Base-by-base conservation (phyloP, 2,797 vertebrate species). In the Neopelma chrysocephalum region DNA sequence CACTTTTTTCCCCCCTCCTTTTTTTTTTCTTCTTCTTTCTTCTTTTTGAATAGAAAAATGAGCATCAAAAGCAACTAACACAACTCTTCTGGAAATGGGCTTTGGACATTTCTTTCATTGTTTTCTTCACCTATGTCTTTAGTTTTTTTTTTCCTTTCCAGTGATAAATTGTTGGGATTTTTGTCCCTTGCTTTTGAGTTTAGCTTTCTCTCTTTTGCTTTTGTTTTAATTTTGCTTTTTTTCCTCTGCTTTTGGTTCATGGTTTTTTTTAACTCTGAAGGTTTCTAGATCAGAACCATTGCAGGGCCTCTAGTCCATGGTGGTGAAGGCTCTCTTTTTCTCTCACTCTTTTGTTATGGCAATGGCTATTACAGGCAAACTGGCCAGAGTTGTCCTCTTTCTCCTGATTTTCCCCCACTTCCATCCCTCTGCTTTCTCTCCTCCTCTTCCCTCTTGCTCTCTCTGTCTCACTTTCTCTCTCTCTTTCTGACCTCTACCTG, bases 41-140 rank as follows among this genome's bases (percentile, higher is more conserved):
- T 36, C 9, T 91, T 91, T 93, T 96, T 76, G 54, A 68, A 90
- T 72, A 70, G 89, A 95, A 94, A 89, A 90, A 75, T 22, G 58
- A 96, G 97, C 98, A 98, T 98, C 98, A 98, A 98, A 98, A 97
- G 61, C 98, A 98, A 98, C 98, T 98, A 98, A 96, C 81, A 92
- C 86, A 94, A 68, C 76, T 94, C 70, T 97, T 98, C 98, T 98
- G 98, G 98, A 98, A 99, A 98, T 97, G 73, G 98, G 98, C 98
- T 98, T 98, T 98, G 87, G 73, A 96, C 32, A 27, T 97, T 87
- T 96, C 81, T 94, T 91, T 94, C 73, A 54, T 53, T 97, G 83
- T 69, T 95, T 97, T 97, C 71, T 89, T 92, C 69, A 87, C 66
- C 20, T 85, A 51, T 61, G 26, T 71, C 40, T 93, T 96, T 42